phyloP scores from a whole-genome alignment of 2,888 invertebrate species.

The Synanthedon myopaeformis region DNA sequence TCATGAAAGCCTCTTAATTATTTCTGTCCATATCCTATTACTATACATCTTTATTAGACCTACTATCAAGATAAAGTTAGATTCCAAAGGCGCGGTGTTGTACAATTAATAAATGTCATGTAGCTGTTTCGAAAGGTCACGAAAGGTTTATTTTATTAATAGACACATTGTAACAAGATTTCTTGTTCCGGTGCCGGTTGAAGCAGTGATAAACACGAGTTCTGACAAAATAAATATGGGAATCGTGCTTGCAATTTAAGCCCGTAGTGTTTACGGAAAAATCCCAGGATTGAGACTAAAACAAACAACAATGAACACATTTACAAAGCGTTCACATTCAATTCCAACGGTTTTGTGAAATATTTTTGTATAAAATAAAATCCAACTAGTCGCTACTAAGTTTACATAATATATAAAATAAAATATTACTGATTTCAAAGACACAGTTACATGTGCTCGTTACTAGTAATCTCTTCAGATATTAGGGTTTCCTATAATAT shows the following conservation, averaged over 20 bases:
- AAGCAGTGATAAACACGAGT: background rate
- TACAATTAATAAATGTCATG: background rate
- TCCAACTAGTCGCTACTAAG: too few species aligned
- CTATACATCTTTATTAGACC: background rate
- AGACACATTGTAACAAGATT: background rate
- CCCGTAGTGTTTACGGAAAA: background rate
- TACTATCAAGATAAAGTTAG: background rate
- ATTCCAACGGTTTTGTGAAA: too few species aligned
- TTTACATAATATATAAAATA: too few species aligned
- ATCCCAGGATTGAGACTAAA: background rate
- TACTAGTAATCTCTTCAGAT: too few species aligned
- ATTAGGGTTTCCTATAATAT: too few species aligned
- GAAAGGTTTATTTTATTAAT: background rate
- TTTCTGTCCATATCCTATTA: background rate
- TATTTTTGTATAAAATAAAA: too few species aligned
- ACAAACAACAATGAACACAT: too few species aligned
- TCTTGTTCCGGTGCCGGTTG: background rate
- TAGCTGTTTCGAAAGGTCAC: background rate
- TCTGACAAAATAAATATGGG: background rate
- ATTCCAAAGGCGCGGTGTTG: background rate
- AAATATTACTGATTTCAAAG: too few species aligned
- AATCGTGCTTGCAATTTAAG: background rate
- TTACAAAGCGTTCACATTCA: too few species aligned
- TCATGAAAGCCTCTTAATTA: background rate
- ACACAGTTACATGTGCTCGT: too few species aligned